Evolutionary conservation across 2,888 invertebrate genomes (phyloP).

Genomic region (Trissoscelio sp.): DNA sequence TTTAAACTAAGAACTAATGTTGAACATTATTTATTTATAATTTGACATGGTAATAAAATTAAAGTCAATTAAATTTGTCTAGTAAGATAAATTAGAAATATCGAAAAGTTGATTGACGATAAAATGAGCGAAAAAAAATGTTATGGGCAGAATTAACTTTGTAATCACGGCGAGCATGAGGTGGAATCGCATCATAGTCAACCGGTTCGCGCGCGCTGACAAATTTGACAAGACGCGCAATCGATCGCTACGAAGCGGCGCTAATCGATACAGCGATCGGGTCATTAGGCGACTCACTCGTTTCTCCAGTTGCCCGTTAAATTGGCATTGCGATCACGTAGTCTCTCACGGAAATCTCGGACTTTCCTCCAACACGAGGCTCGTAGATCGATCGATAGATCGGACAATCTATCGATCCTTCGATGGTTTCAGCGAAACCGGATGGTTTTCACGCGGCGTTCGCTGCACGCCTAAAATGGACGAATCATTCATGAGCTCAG

Average conservation of each 20-base stretch:
- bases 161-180: conserved; percentile 43
- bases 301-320: conserved; percentile 73
- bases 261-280: conserved; percentile 82
- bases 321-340: conserved; percentile 81
- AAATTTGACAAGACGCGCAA: conserved; percentile 82
- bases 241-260: conserved; percentile 80
- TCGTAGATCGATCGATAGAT: conserved; percentile 63
- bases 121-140: conserved; percentile 16
- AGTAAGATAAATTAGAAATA: background rate
- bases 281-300: conserved; percentile 78
- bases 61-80: conserved; percentile 15
- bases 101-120: background rate
- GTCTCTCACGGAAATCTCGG: conserved; percentile 78
- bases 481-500: conserved; percentile 65
- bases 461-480: conserved; percentile 59
- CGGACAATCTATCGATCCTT: conserved; percentile 67
- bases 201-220: conserved; percentile 80
- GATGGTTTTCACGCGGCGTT: conserved; percentile 66
- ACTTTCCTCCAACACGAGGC: conserved; percentile 68
- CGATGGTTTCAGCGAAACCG: conserved; percentile 64
- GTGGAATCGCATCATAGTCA: conserved; percentile 57
- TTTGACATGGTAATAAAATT: background rate
- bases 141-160: conserved; percentile 20
- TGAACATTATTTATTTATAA: no score
- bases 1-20: no score